Base-by-base conservation (phyloP, 2,797 vertebrate genomes). In the Anolis apletophallus region DNA sequence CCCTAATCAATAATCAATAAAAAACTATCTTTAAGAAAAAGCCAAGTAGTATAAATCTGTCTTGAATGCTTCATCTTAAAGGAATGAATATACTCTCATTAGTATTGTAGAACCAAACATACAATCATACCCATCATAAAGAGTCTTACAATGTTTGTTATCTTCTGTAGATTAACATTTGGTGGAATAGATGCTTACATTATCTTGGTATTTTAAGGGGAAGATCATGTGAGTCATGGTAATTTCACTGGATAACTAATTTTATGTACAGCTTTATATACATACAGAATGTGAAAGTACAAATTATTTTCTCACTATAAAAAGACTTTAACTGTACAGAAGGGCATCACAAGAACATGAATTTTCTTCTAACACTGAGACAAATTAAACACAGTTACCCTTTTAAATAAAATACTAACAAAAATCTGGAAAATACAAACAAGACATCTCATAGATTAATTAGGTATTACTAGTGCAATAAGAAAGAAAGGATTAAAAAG, bases 381-480 rank as follows among this genome's bases (percentile, higher is more conserved):
- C 29, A 2, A 46, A 61, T 52, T 40, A 1, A 57, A 5, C 0
- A 12, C 23, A 3, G 81, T 13, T 16, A 55, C 26, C 26, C 80
- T 80, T 75, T 71, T 67, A n/a, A 73, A 89, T 83, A 74, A 75
- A 76, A 36, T 11, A 90, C 5, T 26, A 36, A 54, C 2, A 79
- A 79, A 34, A 34, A 19, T 7, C 55, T 79, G 55, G 16, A 3
- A 59, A 16, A 34, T 79, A 79, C 4, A 79, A 79, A 79, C 73
- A 52, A 4, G 36, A 59, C 12, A 36, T 36, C 12, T 23, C 61
- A 79, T 59, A 78, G 2, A 34, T 32, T 23, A 83, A 50, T 83
- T 84, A 85, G 13, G 1, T 71, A 40, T 11, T 83, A 80, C 84
- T 83, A 69, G 46, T 82, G 0, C 71, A 1, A 55, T 36, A n/a